These are phyloP conservation scores for Callitettix versicolor DNA, from an alignment of 1,140 invertebrate species.

Conservation along the genomic window DNA sequence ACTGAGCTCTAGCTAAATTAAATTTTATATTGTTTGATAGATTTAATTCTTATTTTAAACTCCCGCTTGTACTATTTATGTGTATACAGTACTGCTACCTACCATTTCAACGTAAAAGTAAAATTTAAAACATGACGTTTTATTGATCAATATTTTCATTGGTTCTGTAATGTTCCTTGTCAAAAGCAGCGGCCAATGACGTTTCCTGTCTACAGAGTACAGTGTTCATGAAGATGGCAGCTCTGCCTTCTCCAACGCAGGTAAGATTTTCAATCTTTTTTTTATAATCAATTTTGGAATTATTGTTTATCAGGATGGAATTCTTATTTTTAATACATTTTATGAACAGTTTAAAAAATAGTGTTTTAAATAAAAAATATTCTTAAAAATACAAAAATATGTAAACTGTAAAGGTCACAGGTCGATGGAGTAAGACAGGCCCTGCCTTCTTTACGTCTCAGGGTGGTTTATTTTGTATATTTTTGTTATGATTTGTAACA, in stretches of 20 bases:
- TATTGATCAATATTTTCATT: constrained; percentile 12
- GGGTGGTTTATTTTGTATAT: too few species aligned
- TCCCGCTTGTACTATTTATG: too few species aligned
- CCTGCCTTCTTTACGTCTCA: constrained; percentile 20
- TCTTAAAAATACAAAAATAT: background rate
- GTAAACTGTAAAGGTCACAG: constrained; percentile 23
- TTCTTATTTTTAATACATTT: constrained; percentile 11
- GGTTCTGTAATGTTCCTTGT: background rate
- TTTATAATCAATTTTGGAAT: constrained; percentile 16
- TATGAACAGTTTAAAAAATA: constrained; percentile 7
- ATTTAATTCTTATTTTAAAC: too few species aligned
- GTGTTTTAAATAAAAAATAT: constrained; percentile 9
- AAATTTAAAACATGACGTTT: background rate
- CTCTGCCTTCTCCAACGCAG: constrained; percentile 56
- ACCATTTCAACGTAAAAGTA: too few species aligned
- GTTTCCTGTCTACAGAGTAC: background rate
- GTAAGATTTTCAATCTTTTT: constrained; percentile 33
- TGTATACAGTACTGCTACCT: too few species aligned
- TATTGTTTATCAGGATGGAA: constrained; percentile 12
- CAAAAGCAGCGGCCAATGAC: constrained; percentile 5
- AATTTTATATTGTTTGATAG: too few species aligned
- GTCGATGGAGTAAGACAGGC: constrained; percentile 13
- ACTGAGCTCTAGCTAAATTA: too few species aligned
- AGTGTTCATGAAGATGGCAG: constrained; percentile 45
- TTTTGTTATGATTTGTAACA: too few species aligned